Evolutionary conservation across 2,888 invertebrate genomes (phyloP).

Genomic region (Apotomis capreana): DNA sequence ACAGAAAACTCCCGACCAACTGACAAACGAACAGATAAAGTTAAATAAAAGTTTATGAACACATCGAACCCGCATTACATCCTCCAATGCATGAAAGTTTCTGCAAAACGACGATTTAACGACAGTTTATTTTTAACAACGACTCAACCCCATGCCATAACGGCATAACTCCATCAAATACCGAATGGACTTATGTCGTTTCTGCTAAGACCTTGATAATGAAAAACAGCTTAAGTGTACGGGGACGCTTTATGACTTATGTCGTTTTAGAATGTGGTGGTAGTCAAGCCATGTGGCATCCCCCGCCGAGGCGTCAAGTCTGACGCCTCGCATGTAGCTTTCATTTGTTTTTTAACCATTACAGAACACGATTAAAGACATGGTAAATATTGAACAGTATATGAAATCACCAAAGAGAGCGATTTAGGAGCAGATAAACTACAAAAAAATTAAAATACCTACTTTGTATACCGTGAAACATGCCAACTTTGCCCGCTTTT

Average conservation of each 20-base stretch:
- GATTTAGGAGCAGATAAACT: too few relatives aligned
- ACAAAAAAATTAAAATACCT: too few relatives aligned
- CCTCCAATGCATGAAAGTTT: conserved; percentile 17
- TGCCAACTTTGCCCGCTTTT: too few relatives aligned
- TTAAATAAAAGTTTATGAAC: conserved; percentile 11
- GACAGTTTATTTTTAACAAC: conserved; percentile 26
- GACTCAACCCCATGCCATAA: neutral
- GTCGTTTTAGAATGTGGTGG: neutral
- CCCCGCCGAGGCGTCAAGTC: conserved; percentile 32
- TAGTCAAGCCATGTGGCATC: conserved; percentile 31
- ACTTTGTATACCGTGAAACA: too few relatives aligned
- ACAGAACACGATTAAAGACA: conserved; percentile 3
- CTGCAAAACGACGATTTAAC: conserved; percentile 28
- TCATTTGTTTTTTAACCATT: conserved; percentile 13
- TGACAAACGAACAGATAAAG: neutral
- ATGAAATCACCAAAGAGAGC: neutral
- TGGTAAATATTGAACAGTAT: neutral
- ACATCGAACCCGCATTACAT: conserved; percentile 1
- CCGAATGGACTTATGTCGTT: neutral
- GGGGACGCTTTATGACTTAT: neutral
- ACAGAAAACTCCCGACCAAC: neutral
- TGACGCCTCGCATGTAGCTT: neutral
- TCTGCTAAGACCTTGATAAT: neutral
- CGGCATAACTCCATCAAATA: neutral
- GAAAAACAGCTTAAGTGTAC: neutral